phyloP scores from a whole-genome alignment of 2,888 invertebrate species.

The Cataglyphis livida region DNA sequence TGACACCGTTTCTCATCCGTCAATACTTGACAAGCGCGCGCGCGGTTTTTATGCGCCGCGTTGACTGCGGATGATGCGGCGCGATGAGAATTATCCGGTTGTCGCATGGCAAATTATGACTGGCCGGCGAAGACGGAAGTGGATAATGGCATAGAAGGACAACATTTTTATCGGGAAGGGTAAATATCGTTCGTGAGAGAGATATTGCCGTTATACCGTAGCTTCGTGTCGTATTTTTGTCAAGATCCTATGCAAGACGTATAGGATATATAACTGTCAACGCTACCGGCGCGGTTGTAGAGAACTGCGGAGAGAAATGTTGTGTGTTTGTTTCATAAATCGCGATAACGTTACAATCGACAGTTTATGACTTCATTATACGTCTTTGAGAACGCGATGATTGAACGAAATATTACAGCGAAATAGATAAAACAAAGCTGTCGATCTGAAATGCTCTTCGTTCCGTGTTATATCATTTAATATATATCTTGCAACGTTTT shows the following conservation, averaged over 20 bases:
- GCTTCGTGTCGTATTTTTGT: not conserved
- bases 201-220: slow-evolving; percentile 25
- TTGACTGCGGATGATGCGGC: slow-evolving; percentile 14
- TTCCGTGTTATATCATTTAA: not conserved
- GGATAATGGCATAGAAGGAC: slow-evolving; percentile 46
- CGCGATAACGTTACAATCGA: not conserved
- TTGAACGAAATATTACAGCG: not conserved
- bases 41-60: slow-evolving; percentile 15
- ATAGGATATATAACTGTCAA: slow-evolving; percentile 12
- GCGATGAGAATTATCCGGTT: slow-evolving; percentile 43
- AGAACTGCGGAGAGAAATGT: not conserved
- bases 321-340: slow-evolving; percentile 1
- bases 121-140: slow-evolving; percentile 48
- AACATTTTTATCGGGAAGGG: slow-evolving; percentile 32
- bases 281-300: not conserved
- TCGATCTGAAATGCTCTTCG: not conserved
- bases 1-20: slow-evolving; percentile 57
- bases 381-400: not conserved
- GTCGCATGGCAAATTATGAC: slow-evolving; percentile 44
- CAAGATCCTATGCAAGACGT: not conserved
- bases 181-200: slow-evolving; percentile 40
- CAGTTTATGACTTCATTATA: not conserved
- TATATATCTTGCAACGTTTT: not conserved
- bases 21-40: slow-evolving; percentile 38
- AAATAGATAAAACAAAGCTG: not conserved